Percentiles rank a stretch among this genome's conserved stretches.
These are phyloP conservation scores for Sphaeramia orbicularis DNA, from an alignment of 2,797 vertebrate genomes.

Conservation along the genomic window DNA sequence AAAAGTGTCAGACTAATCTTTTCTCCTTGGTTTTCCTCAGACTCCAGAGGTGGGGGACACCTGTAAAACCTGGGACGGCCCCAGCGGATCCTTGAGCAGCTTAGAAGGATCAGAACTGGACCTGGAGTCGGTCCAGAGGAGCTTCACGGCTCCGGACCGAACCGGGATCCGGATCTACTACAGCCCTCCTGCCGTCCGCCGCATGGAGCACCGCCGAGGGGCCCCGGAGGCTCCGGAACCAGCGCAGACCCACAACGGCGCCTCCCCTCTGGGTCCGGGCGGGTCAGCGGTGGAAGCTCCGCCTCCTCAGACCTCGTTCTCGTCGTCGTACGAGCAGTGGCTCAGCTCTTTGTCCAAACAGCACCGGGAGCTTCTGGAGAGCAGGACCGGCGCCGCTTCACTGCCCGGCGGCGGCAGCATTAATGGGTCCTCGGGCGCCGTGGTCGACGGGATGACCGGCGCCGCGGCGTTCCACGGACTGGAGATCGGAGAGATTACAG, in stretches of 20 bases:
- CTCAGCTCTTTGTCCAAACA: constrained; percentile 94
- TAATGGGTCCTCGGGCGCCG: constrained; percentile 30
- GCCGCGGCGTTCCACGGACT: constrained; percentile 84
- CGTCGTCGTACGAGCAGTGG: constrained; percentile 93
- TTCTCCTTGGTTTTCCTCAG: constrained; percentile 34
- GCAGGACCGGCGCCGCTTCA: constrained; percentile 58
- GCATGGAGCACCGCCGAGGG: constrained; percentile 85
- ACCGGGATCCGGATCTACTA: constrained; percentile 98
- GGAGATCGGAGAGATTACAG: constrained; percentile 91
- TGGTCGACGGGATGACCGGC: constrained; percentile 63
- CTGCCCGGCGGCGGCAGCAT: constrained; percentile 46
- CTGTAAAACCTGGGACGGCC: constrained; percentile 91
- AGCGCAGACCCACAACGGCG: constrained; percentile 84
- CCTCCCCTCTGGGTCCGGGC: constrained; percentile 82
- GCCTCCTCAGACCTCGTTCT: constrained; percentile 35
- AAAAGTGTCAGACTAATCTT: background rate
- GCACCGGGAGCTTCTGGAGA: constrained; percentile 91
- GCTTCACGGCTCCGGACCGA: constrained; percentile 95
- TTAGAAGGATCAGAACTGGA: constrained; percentile 80
- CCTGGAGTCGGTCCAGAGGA: constrained; percentile 91
- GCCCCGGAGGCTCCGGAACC: constrained; percentile 70
- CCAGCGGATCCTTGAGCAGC: constrained; percentile 73
- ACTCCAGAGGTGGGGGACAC: constrained; percentile 70
- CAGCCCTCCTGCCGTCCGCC: constrained; percentile 92
- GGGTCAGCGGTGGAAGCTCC: constrained; percentile 62